Evolutionary conservation across 2,113 vertebrate species (phyloP).

Genomic region (Struthidea cinerea): DNA sequence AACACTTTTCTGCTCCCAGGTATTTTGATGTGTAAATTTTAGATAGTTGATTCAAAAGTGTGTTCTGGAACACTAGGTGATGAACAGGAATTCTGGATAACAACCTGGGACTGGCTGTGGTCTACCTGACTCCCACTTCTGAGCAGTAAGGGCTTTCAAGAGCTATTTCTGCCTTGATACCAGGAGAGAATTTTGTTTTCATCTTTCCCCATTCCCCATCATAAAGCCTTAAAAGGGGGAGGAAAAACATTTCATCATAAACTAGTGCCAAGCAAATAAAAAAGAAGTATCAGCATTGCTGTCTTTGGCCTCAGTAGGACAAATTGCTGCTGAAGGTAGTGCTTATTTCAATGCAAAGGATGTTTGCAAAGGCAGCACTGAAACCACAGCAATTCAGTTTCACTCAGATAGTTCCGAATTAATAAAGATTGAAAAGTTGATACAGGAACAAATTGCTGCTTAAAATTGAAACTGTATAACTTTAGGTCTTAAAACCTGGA

Average conservation of each 20-base stretch:
- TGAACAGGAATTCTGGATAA: background rate
- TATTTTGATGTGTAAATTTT: background rate
- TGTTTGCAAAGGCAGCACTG: background rate
- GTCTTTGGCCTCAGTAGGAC: background rate
- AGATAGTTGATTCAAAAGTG: background rate
- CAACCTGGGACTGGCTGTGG: background rate
- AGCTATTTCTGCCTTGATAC: background rate
- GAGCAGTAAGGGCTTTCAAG: background rate
- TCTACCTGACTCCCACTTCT: background rate
- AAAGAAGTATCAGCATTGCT: background rate
- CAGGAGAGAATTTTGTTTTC: background rate
- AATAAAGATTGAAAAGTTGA: background rate
- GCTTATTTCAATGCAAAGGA: background rate
- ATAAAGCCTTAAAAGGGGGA: background rate
- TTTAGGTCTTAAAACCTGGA: background rate
- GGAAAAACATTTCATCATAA: background rate
- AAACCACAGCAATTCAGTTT: background rate
- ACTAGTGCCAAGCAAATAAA: background rate
- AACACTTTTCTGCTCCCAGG: background rate
- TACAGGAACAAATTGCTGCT: background rate
- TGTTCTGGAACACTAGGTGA: background rate
- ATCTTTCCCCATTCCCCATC: background rate
- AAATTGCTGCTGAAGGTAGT: fast-evolving
- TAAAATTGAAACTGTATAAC: background rate
- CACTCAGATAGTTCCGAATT: background rate